Base-by-base conservation (phyloP, 2,797 vertebrate species). In the Odontamblyopus rebecca region DNA sequence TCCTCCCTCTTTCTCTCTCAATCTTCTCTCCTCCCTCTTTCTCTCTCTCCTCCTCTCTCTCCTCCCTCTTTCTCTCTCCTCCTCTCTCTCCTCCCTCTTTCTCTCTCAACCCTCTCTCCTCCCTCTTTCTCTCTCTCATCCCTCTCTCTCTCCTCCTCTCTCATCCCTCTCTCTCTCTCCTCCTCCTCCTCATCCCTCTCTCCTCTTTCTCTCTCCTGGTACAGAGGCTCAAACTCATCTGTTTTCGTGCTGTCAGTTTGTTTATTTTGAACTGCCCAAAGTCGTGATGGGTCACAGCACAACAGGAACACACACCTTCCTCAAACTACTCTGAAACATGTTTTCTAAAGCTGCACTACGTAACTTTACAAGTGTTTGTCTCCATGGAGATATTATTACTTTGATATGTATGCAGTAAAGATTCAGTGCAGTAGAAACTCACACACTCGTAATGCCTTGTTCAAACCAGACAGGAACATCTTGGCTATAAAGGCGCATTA, bases 191-290 rank as follows among this genome's bases (percentile, higher is more conserved):
- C 5, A 11, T 5, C 23, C 15, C 87, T 82, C 75, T 82, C 83
- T 85, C 79, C 3, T 26, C 74, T 70, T 69, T 70, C 67, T 35
- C 35, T 38, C 8, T 38, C 35, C 35, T 9, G 35, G 35, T 38
- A 8, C 35, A 38, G 35, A 1, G 1, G 6, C 35, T 38, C 35
- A 8, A 60, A 35, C 70, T 51, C n/a, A 0, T 67, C 16, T 38
- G 73, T 66, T 63, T 66, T 80, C 67, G 71, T 79, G 81, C 79
- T 71, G 73, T 86, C 82, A 79, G 82, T 68, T 65, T 80, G 68
- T 69, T 77, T 64, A 69, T 61, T 72, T 82, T 38, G 7, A 9
- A 38, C 51, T 61, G 53, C 81, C 77, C 30, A 29, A 26, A 50
- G 75, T 74, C 51, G 0, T 8, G 54, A 69, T 73, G 71, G 63